Evolutionary conservation across 2,113 vertebrate genomes (phyloP).

Genomic region (Oncorhynchus masou): DNA sequence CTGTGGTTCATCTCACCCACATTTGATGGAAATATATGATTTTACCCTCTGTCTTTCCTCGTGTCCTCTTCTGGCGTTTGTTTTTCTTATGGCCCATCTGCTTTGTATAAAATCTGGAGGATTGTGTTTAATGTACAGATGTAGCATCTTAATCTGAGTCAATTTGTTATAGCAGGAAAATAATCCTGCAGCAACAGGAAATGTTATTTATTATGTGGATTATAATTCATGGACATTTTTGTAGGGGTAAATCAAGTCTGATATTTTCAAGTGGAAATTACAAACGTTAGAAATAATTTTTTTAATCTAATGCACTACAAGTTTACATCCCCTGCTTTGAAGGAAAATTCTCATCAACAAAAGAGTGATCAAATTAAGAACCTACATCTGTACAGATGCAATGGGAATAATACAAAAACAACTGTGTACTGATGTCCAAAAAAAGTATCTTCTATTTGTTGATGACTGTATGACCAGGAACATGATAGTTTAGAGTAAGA

Average conservation of each 20-base stretch:
- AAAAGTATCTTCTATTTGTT: background rate
- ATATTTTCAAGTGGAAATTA: no score
- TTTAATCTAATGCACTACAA: no score
- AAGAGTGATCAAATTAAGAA: no score
- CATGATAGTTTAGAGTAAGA: background rate
- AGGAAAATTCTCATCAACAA: slow-evolving; percentile 23
- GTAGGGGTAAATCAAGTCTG: no score
- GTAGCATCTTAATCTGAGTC: no score
- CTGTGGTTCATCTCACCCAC: slow-evolving; percentile 82
- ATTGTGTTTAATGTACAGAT: slow-evolving; percentile 47
- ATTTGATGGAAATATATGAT: slow-evolving; percentile 88
- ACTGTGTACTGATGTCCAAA: slow-evolving; percentile 29
- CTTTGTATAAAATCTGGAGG: slow-evolving; percentile 79
- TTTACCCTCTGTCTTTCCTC: slow-evolving; percentile 64
- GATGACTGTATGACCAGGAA: background rate
- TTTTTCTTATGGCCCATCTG: slow-evolving; percentile 86
- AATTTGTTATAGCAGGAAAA: no score
- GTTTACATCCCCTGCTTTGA: no score
- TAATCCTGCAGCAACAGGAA: no score
- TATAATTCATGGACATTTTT: no score
- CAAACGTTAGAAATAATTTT: no score
- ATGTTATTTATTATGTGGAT: no score
- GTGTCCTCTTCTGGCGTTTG: slow-evolving; percentile 75
- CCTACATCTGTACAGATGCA: slow-evolving; percentile 49
- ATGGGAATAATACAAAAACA: slow-evolving; percentile 65